Base-by-base conservation (phyloP, 2,113 vertebrate species). In the Nothocercus julius region DNA sequence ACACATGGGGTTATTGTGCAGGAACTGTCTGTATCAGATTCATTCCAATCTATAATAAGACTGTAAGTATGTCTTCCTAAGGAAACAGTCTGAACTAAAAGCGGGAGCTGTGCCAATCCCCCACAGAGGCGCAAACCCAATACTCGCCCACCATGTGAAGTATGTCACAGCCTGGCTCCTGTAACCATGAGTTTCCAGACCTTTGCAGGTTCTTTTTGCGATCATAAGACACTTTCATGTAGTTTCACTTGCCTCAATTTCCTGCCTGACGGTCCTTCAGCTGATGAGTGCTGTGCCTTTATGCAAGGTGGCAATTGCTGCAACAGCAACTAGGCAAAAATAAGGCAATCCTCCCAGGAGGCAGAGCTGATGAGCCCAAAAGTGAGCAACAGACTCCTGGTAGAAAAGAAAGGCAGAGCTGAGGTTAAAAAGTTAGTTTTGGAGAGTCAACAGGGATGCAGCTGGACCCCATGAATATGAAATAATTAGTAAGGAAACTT, bases 61-160 rank as follows among this genome's bases (percentile, higher is more conserved):
- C 32, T 17, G 17, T 30, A 59, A 13, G 25, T 18, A 5, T 11
- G 7, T 28, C 27, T 20, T 22, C 19, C 70, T 32, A 40, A 45
- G 22, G 11, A 13, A 42, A 24, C 73, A 45, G 54, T 32, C 36
- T n/a, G 36, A 14, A 15, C 9, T 38, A 7, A 7, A 34, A 47
- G 74, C 1, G 3, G 62, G 44, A 13, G 64, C 89, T 78, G 74
- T 68, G 45, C 28, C 67, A 58, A 5, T 8, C 32, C 62, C 47
- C 10, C 0, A 0, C 5, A 45, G 7, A 14, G 42, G 2, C 69
- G 34, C 16, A 32, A 44, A 27, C 51, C 6, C 58, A 1, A 58
- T 11, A 17, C 45, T 9, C 61, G 2, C 19, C 59, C 24, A 25
- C 12, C 61, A 28, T 49, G 34, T 21, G 5, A 56, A 2, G 0